Percentiles rank a stretch among this genome's conserved stretches.
phyloP scores from a whole-genome alignment of 2,113 vertebrate genomes.

The Prionailurus viverrinus region DNA sequence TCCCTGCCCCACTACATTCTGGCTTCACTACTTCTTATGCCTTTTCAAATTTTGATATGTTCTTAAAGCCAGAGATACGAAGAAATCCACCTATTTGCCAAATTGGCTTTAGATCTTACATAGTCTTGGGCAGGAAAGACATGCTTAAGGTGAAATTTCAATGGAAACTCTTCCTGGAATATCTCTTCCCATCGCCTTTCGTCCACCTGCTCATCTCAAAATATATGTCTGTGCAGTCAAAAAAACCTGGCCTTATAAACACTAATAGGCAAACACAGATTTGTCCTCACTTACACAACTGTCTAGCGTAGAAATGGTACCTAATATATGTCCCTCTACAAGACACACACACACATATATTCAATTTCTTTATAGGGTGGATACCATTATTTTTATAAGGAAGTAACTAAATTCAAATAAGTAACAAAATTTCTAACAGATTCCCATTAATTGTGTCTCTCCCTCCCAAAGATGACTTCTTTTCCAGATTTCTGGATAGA shows the following conservation, averaged over 20 bases:
- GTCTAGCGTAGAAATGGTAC: background rate
- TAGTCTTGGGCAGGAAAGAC: background rate
- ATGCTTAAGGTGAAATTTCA: slow-evolving; percentile 27
- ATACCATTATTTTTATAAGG: slow-evolving; percentile 18
- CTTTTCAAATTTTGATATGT: background rate
- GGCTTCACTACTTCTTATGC: background rate
- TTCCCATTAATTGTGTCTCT: background rate
- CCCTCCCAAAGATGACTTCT: background rate
- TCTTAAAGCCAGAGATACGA: background rate
- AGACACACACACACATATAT: background rate
- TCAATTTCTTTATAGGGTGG: background rate
- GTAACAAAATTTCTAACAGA: background rate
- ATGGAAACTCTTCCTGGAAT: background rate
- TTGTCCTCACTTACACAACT: background rate
- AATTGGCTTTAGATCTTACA: background rate
- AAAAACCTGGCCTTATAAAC: background rate
- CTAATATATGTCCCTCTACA: background rate
- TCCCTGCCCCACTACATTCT: background rate
- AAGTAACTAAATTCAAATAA: background rate
- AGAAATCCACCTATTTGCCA: background rate
- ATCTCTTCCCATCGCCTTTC: slow-evolving; percentile 16
- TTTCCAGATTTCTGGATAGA: background rate
- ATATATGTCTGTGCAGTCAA: background rate
- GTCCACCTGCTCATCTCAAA: background rate
- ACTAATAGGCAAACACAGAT: background rate